These are phyloP conservation scores for Clarias pachynema DNA, from an alignment of 2,797 vertebrate species.

Conservation along the genomic window DNA sequence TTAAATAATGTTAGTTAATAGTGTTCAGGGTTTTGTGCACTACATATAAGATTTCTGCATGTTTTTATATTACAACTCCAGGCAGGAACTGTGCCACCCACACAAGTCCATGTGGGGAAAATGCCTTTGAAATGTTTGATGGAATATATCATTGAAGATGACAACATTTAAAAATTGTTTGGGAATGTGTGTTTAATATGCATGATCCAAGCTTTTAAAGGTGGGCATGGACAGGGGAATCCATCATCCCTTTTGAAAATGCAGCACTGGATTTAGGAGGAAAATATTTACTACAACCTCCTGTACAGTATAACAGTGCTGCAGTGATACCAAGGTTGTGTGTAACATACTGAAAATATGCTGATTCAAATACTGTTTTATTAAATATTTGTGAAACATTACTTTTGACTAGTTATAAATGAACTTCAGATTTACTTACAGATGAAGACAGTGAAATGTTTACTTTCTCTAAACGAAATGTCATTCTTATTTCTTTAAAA, in stretches of 20 bases:
- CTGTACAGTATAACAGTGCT: slow-evolving; percentile 45
- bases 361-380: slow-evolving; percentile 37
- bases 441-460: slow-evolving; percentile 5
- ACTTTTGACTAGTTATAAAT: slow-evolving; percentile 23
- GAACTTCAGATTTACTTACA: slow-evolving; percentile 6
- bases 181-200: slow-evolving; percentile 79
- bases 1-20: not conserved
- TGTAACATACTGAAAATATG: slow-evolving; percentile 27
- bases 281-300: slow-evolving; percentile 73
- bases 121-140: slow-evolving; percentile 65
- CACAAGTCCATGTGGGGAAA: slow-evolving; percentile 23
- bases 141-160: slow-evolving; percentile 78
- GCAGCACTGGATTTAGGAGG: slow-evolving; percentile 75
- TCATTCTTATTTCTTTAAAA: slow-evolving; percentile 18
- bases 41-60: slow-evolving; percentile 6
- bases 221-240: slow-evolving; percentile 76
- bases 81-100: slow-evolving; percentile 25
- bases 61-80: slow-evolving; percentile 15
- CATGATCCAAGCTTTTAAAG: slow-evolving; percentile 78
- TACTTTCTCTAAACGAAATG: slow-evolving; percentile 33
- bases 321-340: slow-evolving; percentile 58
- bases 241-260: slow-evolving; percentile 77
- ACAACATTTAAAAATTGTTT: slow-evolving; percentile 83
- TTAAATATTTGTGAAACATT: slow-evolving; percentile 23
- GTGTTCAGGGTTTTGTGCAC: not conserved